These are phyloP conservation scores for Epinotia brunnichana DNA, from an alignment of 2,888 invertebrate genomes.

Conservation along the genomic window DNA sequence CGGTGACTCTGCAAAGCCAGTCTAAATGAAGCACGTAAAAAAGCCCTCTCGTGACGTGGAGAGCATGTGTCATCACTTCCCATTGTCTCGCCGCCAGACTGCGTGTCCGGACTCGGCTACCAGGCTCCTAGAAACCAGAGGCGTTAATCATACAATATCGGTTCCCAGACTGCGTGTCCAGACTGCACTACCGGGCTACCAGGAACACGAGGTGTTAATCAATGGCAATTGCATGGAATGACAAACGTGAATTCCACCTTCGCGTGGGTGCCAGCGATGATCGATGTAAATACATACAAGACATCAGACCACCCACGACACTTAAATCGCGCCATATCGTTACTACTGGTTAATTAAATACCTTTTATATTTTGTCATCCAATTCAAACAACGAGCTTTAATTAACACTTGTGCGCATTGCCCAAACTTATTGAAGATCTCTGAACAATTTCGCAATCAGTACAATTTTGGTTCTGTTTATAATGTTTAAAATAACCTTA, in stretches of 20 bases:
- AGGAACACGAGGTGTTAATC: not conserved
- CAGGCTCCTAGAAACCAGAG: constrained; percentile 31
- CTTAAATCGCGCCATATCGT: constrained; percentile 14
- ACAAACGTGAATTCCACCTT: constrained; percentile 6
- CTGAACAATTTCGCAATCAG: constrained; percentile 14
- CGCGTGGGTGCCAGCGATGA: constrained; percentile 6
- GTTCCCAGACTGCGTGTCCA: constrained; percentile 9
- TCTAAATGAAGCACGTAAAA: constrained; percentile 10
- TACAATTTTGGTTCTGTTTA: constrained; percentile 16
- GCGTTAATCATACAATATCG: not conserved
- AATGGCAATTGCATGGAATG: not conserved
- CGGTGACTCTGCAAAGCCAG: constrained; percentile 12
- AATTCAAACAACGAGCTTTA: constrained; percentile 19
- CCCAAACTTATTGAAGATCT: constrained; percentile 11
- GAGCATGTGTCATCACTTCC: constrained; percentile 28
- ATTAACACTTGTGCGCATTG: constrained; percentile 16
- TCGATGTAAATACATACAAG: not conserved
- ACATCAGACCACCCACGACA: constrained; percentile 23
- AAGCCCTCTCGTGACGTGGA: constrained; percentile 13
- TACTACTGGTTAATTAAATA: constrained; percentile 33
- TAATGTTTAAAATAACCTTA: constrained; percentile 10
- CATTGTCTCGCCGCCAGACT: constrained; percentile 35
- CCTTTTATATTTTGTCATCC: constrained; percentile 29
- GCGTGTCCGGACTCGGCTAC: constrained; percentile 35
- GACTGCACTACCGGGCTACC: constrained; percentile 9